Evolutionary conservation across 2,113 vertebrate genomes (phyloP).

Genomic region (Pterocles gutturalis): DNA sequence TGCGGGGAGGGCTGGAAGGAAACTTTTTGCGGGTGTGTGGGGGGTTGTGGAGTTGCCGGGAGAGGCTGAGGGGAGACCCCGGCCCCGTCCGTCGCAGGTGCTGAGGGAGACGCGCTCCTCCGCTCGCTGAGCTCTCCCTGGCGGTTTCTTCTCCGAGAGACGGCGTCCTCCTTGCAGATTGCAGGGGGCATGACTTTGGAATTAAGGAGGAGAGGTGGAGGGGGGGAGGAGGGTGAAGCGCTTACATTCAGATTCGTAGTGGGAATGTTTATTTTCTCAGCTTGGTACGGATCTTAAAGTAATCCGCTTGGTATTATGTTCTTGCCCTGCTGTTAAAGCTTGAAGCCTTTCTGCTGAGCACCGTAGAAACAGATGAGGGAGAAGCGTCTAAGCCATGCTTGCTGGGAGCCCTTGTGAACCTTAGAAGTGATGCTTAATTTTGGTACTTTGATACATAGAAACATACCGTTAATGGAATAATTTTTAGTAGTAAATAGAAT

Average conservation of each 20-base stretch:
- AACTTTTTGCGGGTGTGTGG: background rate
- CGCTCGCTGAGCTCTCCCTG: background rate
- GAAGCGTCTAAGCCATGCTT: background rate
- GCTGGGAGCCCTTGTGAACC: conserved; percentile 14
- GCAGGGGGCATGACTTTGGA: conserved; percentile 27
- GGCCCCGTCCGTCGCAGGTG: background rate
- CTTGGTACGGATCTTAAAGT: conserved; percentile 35
- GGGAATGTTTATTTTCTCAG: conserved; percentile 57
- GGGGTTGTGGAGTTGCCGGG: background rate
- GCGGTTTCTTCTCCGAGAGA: background rate
- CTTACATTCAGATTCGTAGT: background rate
- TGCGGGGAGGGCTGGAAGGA: background rate
- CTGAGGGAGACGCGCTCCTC: background rate
- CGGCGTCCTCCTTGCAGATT: background rate
- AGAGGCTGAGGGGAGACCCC: background rate
- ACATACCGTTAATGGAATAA: background rate
- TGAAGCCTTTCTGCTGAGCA: conserved; percentile 28
- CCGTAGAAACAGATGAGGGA: background rate
- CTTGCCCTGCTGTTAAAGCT: conserved; percentile 50
- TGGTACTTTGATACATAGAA: background rate
- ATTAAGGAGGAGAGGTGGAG: background rate
- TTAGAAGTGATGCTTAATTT: conserved; percentile 12
- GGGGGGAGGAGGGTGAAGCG: background rate
- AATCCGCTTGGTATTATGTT: conserved; percentile 62
- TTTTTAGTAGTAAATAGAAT: background rate